A percentile compares a stretch with the other conserved stretches of the same genome.
Evolutionary conservation across 2,888 invertebrate genomes (phyloP).

Genomic region (Drosophila conformis): DNA sequence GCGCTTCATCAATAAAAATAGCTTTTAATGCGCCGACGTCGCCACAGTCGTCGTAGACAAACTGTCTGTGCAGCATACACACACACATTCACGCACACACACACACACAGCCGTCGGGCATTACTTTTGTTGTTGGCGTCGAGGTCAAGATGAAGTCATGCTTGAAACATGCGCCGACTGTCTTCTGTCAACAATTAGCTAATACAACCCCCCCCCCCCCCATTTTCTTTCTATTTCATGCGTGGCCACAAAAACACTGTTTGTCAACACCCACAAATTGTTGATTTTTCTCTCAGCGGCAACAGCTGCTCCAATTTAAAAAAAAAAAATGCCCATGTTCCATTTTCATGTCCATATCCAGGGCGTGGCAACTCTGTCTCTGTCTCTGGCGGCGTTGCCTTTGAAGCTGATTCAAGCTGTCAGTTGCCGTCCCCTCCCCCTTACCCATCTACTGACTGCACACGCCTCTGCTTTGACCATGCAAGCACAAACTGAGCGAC

Average conservation of each 20-base stretch:
- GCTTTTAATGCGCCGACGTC: slow-evolving; percentile 72
- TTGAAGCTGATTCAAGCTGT: slow-evolving; percentile 79
- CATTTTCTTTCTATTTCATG: slow-evolving; percentile 11
- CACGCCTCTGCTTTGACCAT: slow-evolving; percentile 5
- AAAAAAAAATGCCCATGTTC: slow-evolving; percentile 31
- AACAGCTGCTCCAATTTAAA: slow-evolving; percentile 65
- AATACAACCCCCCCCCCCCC: background rate
- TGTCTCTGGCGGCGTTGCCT: slow-evolving; percentile 53
- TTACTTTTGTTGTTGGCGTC: slow-evolving; percentile 28
- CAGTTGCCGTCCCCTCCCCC: slow-evolving; percentile 44
- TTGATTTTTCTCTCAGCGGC: slow-evolving; percentile 21
- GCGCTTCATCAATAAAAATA: slow-evolving; percentile 77
- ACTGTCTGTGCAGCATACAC: slow-evolving; percentile 59
- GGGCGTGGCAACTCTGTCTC: slow-evolving; percentile 72
- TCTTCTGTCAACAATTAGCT: slow-evolving; percentile 53
- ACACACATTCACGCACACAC: slow-evolving; percentile 9
- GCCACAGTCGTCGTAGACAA: slow-evolving; percentile 59
- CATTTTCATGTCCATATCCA: slow-evolving; percentile 4
- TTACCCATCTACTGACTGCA: background rate
- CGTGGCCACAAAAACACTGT: slow-evolving; percentile 51
- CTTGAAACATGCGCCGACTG: slow-evolving; percentile 56
- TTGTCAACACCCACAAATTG: slow-evolving; percentile 75
- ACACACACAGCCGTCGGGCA: slow-evolving; percentile 36
- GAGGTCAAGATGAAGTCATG: slow-evolving; percentile 81
- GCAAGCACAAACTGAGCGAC: slow-evolving; percentile 40